Evolutionary conservation across 2,888 invertebrate genomes (phyloP).

Genomic region (Hydraecia micacea): DNA sequence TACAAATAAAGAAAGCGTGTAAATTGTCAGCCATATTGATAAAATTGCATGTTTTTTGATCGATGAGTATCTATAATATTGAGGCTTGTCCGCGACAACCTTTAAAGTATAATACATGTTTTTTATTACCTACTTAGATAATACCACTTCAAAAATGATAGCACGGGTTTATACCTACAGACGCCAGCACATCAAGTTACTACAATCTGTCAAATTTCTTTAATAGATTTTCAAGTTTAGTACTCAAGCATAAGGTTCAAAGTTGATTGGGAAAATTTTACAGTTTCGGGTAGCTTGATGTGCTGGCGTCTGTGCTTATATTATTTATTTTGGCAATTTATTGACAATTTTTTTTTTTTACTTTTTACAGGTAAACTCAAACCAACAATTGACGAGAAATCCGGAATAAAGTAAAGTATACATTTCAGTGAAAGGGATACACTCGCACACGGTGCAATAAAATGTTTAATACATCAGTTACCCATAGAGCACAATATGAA

Average conservation of each 20-base stretch:
- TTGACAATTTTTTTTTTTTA: not conserved
- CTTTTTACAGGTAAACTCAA: constrained; percentile 44
- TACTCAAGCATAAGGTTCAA: too few species aligned
- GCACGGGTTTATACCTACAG: too few species aligned
- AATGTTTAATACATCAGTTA: not conserved
- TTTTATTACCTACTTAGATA: constrained; percentile 2
- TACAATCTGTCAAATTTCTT: too few species aligned
- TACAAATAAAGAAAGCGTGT: constrained; percentile 3
- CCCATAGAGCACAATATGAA: too few species aligned
- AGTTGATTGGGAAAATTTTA: too few species aligned
- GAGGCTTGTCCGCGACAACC: not conserved
- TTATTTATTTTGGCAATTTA: not conserved
- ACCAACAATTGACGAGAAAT: not conserved
- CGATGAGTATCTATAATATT: constrained; percentile 8
- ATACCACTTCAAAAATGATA: constrained; percentile 1
- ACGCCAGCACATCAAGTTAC: too few species aligned
- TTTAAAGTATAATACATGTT: not conserved
- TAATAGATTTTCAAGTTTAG: too few species aligned
- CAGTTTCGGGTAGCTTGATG: too few species aligned
- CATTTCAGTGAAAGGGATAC: not conserved
- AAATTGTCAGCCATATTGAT: constrained; percentile 27
- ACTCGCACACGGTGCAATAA: not conserved
- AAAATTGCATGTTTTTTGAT: constrained; percentile 33
- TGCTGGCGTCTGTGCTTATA: too few species aligned
- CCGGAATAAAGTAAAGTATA: not conserved